A percentile compares a stretch with the other conserved stretches of the same genome.
Evolutionary conservation across 1,140 invertebrate genomes (phyloP).

Genomic region (Tyrophagus putrescentiae): DNA sequence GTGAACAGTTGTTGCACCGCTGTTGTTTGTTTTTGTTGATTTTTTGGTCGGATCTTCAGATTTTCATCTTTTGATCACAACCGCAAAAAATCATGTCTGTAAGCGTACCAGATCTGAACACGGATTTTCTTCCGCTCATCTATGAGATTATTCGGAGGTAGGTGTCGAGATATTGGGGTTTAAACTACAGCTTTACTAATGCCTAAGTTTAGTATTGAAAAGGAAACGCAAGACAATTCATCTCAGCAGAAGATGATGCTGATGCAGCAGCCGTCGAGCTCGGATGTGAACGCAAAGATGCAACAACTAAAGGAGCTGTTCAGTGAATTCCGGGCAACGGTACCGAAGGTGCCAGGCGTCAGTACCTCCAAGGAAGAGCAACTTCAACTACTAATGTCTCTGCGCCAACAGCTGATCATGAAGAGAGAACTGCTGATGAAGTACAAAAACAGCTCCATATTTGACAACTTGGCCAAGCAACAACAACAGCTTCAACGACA

Average conservation of each 20-base stretch:
- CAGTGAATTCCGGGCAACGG: conserved; percentile 63
- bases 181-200: neutral
- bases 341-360: conserved; percentile 69
- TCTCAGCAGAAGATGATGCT: conserved; percentile 30
- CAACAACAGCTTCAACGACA: neutral
- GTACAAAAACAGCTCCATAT: conserved; percentile 69
- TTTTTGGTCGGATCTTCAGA: no score
- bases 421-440: conserved; percentile 76
- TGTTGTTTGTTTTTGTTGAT: no score
- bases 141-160: conserved; percentile 70
- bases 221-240: conserved; percentile 67
- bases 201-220: conserved; percentile 53
- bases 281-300: conserved; percentile 59
- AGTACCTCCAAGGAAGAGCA: conserved; percentile 86
- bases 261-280: conserved; percentile 47
- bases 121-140: conserved; percentile 60
- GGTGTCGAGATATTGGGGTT: conserved; percentile 24
- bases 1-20: no score
- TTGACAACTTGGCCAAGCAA: conserved; percentile 27
- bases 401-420: conserved; percentile 67
- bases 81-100: neutral
- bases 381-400: conserved; percentile 62
- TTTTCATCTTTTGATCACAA: neutral
- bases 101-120: conserved; percentile 36
- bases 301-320: conserved; percentile 73